A percentile compares a stretch with the other conserved stretches of the same genome.
Conservation (phyloP, 2,888 invertebrate species). For the Ctenicera cuprea region DNA sequence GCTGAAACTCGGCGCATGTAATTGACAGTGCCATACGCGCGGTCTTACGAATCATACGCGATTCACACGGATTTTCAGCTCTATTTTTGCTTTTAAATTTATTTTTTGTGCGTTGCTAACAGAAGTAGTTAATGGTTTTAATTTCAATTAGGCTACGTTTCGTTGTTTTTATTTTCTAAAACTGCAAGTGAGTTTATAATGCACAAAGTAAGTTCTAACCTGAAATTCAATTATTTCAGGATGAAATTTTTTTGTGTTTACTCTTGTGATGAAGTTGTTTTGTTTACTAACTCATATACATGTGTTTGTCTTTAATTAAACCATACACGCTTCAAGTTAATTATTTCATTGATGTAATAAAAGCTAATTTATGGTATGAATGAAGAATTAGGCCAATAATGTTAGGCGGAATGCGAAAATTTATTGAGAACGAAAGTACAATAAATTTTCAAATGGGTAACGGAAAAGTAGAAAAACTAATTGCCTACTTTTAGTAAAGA, state of each 20-base stretch:
- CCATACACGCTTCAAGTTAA: background rate
- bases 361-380: background rate
- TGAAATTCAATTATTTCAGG: too few species aligned
- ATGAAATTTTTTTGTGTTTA: too few species aligned
- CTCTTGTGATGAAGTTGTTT: background rate
- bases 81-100: background rate
- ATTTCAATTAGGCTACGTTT: background rate
- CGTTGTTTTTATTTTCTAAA: background rate
- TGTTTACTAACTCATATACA: background rate
- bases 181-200: background rate
- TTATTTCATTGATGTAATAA: background rate
- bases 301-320: constrained; percentile 5
- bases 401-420: background rate
- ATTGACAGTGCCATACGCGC: constrained; percentile 61
- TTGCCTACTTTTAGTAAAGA: background rate
- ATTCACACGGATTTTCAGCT: constrained; percentile 33
- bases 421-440: background rate
- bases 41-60: constrained; percentile 52
- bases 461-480: background rate
- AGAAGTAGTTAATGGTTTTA: too few species aligned
- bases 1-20: constrained; percentile 53
- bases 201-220: constrained; percentile 19
- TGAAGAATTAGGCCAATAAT: background rate
- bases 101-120: constrained; percentile 13
- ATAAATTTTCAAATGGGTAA: background rate